Conservation (phyloP, 2,797 vertebrate species). For the Enteromius treurensis region DNA sequence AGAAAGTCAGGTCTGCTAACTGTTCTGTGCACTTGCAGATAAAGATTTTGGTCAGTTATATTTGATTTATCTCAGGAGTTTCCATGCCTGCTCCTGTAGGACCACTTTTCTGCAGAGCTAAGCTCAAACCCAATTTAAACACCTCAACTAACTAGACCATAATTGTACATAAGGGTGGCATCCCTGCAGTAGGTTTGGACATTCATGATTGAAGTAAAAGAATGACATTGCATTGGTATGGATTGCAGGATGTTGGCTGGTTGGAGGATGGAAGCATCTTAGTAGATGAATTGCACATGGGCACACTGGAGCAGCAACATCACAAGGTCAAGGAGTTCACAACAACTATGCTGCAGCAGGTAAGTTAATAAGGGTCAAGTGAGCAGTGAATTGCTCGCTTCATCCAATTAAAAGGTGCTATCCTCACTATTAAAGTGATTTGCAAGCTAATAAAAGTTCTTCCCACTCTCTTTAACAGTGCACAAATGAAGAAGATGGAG, state of each 20-base stretch:
- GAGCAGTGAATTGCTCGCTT: neutral
- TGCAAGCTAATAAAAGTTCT: neutral
- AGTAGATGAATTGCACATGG: conserved; percentile 94
- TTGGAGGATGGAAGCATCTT: conserved; percentile 94
- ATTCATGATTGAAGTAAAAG: neutral
- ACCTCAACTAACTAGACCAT: neutral
- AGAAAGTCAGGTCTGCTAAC: conserved; percentile 85
- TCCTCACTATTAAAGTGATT: neutral
- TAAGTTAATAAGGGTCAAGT: conserved; percentile 63
- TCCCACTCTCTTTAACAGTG: conserved; percentile 74
- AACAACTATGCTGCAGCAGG: conserved; percentile 88
- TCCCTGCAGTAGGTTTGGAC: neutral
- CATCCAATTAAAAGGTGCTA: conserved; percentile 6
- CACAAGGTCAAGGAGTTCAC: conserved; percentile 96
- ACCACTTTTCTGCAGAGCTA: neutral
- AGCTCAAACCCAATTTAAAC: neutral
- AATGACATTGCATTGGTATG: neutral
- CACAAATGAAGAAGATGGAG: conserved; percentile 89
- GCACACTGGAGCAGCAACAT: conserved; percentile 94
- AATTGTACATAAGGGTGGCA: neutral
- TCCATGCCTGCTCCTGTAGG: neutral
- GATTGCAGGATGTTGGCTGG: conserved; percentile 94
- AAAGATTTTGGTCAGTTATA: neutral
- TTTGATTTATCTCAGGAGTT: neutral
- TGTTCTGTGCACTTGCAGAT: conserved; percentile 37